These are phyloP conservation scores for Acanthopagrus latus DNA, from an alignment of 2,797 vertebrate genomes.

Conservation along the genomic window DNA sequence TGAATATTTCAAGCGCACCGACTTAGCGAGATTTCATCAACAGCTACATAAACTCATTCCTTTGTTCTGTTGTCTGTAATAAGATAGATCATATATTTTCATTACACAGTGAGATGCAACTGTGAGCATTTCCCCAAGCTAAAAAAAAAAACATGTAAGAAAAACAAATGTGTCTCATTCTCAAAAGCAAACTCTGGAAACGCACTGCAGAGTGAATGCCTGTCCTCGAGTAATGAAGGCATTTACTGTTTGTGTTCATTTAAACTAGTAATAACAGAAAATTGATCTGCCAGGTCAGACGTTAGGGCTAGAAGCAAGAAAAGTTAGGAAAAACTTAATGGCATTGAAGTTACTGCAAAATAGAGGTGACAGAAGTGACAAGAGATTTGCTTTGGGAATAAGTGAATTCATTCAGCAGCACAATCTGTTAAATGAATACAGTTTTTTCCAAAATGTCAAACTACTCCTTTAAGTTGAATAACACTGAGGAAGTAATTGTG, in stretches of 20 bases:
- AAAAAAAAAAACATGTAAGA: conserved; percentile 5
- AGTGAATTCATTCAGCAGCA: background rate
- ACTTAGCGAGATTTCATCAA: conserved; percentile 17
- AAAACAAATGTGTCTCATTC: conserved; percentile 19
- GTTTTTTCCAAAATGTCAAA: background rate
- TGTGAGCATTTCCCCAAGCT: background rate
- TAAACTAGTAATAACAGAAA: background rate
- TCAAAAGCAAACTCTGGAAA: conserved; percentile 6
- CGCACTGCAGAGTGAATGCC: background rate
- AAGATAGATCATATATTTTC: conserved; percentile 25
- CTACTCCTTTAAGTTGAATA: background rate
- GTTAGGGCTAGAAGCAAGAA: conserved; percentile 1
- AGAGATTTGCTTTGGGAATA: background rate
- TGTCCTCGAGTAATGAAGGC: conserved; percentile 22
- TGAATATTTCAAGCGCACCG: conserved; percentile 23
- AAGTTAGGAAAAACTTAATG: background rate
- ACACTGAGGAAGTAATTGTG: too few species aligned
- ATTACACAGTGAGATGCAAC: background rate
- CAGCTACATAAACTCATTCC: background rate
- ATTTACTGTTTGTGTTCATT: conserved; percentile 10
- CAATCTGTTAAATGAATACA: background rate
- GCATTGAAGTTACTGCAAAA: conserved; percentile 8
- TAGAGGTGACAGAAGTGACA: background rate
- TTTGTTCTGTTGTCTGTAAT: conserved; percentile 16
- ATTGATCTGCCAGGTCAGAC: background rate